A percentile compares a stretch with the other conserved stretches of the same genome.
phyloP scores from a whole-genome alignment of 1,140 invertebrate species.

The Lycorma delicatula region DNA sequence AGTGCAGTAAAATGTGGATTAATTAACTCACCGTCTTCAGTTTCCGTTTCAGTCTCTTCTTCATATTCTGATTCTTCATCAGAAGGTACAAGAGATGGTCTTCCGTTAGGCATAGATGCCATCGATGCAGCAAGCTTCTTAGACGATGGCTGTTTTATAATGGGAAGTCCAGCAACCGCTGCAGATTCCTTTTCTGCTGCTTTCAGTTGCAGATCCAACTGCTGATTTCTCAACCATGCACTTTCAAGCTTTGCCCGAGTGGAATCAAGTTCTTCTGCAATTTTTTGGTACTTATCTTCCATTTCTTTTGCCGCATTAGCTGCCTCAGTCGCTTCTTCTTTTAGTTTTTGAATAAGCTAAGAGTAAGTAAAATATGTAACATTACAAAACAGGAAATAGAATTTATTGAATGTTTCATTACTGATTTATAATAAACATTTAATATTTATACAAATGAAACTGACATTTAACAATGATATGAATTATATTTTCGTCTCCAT shows the following conservation, averaged over 20 bases:
- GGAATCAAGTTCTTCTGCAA: constrained; percentile 64
- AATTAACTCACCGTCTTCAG: constrained; percentile 24
- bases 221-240: constrained; percentile 60
- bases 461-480: no score
- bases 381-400: neutral
- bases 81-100: constrained; percentile 21
- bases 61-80: constrained; percentile 26
- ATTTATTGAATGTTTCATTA: no score
- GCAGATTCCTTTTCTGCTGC: constrained; percentile 32
- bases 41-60: constrained; percentile 31
- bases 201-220: constrained; percentile 56
- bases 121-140: constrained; percentile 26
- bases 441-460: no score
- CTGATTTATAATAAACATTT: no score
- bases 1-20: no score
- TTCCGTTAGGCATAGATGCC: constrained; percentile 19
- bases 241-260: constrained; percentile 69
- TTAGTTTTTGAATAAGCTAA: constrained; percentile 43
- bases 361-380: constrained; percentile 5
- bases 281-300: constrained; percentile 65
- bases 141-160: constrained; percentile 28
- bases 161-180: constrained; percentile 21
- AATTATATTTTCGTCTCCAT: no score
- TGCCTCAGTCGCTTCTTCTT: constrained; percentile 63
- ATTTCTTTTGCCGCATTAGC: constrained; percentile 68